Conservation (phyloP, 1,140 invertebrate genomes). For the Aphaenogaster floridana region DNA sequence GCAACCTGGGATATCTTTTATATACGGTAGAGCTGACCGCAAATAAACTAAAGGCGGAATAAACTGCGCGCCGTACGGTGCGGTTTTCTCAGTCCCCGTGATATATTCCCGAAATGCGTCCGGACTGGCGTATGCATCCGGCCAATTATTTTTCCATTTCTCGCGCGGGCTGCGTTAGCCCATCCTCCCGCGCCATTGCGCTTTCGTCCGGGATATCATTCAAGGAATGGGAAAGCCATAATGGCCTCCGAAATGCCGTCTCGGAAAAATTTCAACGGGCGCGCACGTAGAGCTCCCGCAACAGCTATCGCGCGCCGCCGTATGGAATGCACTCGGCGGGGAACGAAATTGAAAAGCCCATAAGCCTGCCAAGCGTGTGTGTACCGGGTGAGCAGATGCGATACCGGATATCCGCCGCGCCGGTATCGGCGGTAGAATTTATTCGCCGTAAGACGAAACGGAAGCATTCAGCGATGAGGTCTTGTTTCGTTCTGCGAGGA, state of each 20-base stretch:
- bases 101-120: constrained; percentile 42
- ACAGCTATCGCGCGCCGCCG: constrained; percentile 41
- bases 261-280: constrained; percentile 67
- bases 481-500: background rate
- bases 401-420: constrained; percentile 43
- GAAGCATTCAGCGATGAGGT: background rate
- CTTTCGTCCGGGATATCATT: constrained; percentile 62
- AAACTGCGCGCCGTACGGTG: background rate
- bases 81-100: constrained; percentile 3
- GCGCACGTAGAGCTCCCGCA: constrained; percentile 21
- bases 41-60: constrained; percentile 15
- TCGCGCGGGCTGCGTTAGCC: constrained; percentile 28
- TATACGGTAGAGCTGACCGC: background rate
- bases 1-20: background rate
- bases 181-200: background rate
- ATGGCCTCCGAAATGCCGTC: constrained; percentile 61
- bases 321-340: constrained; percentile 48
- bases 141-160: constrained; percentile 63
- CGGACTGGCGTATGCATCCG: constrained; percentile 52
- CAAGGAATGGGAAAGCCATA: constrained; percentile 67
- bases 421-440: constrained; percentile 32
- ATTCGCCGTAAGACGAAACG: constrained; percentile 44
- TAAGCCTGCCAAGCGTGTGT: constrained; percentile 59
- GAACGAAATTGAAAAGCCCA: constrained; percentile 72
- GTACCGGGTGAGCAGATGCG: constrained; percentile 48